Evolutionary conservation across 2,888 invertebrate species (phyloP).

Genomic region (Plagodis pulveraria): DNA sequence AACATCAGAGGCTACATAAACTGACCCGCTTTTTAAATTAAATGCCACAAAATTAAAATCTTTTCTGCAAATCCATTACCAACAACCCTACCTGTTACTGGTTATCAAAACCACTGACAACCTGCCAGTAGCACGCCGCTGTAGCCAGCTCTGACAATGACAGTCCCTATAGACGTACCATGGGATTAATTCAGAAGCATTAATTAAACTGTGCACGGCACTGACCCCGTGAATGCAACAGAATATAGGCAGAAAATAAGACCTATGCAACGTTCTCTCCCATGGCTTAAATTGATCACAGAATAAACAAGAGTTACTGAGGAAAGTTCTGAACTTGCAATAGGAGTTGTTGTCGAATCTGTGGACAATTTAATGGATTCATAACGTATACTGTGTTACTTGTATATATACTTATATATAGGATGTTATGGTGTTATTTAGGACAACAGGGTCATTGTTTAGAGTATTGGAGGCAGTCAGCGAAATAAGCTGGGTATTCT

Average conservation of each 20-base stretch:
- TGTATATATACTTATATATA: too few relatives aligned
- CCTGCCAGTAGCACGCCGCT: constrained; percentile 9
- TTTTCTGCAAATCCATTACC: neutral
- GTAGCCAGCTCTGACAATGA: constrained; percentile 35
- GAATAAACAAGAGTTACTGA: constrained; percentile 6
- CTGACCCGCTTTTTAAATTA: too few relatives aligned
- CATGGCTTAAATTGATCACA: neutral
- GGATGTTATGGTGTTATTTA: too few relatives aligned
- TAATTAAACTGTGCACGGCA: constrained; percentile 56
- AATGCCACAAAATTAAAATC: too few relatives aligned
- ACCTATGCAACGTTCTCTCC: neutral
- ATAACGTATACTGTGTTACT: too few relatives aligned
- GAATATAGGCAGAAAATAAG: constrained; percentile 17
- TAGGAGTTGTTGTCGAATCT: too few relatives aligned
- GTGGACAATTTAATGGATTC: too few relatives aligned
- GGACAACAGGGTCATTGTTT: constrained; percentile 8
- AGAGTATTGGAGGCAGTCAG: constrained; percentile 12
- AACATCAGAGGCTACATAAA: too few relatives aligned
- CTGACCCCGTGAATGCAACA: constrained; percentile 39
- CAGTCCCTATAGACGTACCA: constrained; percentile 54
- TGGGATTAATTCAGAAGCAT: constrained; percentile 55
- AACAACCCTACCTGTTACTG: constrained; percentile 1
- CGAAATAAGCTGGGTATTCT: constrained; percentile 14
- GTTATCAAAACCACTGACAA: constrained; percentile 7
- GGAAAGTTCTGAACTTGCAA: neutral